Conservation (phyloP, 2,888 invertebrate species). For the Meghimatium bilineatum region DNA sequence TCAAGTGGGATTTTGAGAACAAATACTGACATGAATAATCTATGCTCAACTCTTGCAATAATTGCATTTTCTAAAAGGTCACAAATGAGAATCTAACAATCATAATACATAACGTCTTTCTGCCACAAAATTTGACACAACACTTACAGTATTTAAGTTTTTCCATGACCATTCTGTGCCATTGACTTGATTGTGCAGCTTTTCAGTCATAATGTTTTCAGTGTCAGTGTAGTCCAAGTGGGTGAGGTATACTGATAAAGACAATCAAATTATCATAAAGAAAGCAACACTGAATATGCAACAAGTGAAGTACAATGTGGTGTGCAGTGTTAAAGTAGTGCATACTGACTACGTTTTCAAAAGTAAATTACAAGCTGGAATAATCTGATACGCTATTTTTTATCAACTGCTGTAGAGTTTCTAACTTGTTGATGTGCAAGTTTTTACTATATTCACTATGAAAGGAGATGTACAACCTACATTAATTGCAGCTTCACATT, state of each 20-base stretch:
- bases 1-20: too few species aligned
- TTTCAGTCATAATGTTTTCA: conserved; percentile 99
- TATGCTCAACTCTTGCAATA: neutral
- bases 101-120: neutral
- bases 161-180: conserved; percentile 99
- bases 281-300: too few species aligned
- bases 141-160: conserved; percentile 90
- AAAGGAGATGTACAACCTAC: too few species aligned
- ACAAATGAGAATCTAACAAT: neutral
- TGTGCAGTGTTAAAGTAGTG: too few species aligned
- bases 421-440: too few species aligned
- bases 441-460: too few species aligned
- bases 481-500: too few species aligned
- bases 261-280: neutral
- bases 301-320: too few species aligned
- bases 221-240: conserved; percentile 99
- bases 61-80: neutral
- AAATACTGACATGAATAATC: neutral
- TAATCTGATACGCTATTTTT: too few species aligned
- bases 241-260: conserved; percentile 90
- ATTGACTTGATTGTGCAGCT: conserved; percentile 97
- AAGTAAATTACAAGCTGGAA: too few species aligned
- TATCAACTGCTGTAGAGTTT: too few species aligned
- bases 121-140: neutral
- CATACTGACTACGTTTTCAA: too few species aligned